These are phyloP conservation scores for Eurystomus glaucurus DNA, from an alignment of 2,797 vertebrate species.

Conservation along the genomic window DNA sequence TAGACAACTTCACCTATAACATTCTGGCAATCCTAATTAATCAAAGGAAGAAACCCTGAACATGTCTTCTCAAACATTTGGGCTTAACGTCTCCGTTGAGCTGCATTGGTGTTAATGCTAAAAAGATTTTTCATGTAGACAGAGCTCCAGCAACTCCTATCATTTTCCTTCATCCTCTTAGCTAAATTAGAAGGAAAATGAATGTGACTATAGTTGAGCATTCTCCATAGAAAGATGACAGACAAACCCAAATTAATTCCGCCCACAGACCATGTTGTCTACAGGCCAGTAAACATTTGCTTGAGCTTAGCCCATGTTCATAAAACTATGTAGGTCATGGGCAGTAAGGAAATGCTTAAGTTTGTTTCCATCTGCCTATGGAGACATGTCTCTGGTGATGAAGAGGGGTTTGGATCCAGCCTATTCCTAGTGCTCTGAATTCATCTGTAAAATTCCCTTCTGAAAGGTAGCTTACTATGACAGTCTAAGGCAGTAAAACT, in stretches of 20 bases:
- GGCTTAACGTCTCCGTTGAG: not conserved
- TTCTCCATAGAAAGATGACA: not conserved
- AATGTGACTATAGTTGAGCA: not conserved
- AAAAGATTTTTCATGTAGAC: not conserved
- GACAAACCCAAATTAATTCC: not conserved
- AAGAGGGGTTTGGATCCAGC: not conserved
- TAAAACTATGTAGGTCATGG: not conserved
- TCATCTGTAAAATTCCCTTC: not conserved
- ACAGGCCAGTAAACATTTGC: not conserved
- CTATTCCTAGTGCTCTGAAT: not conserved
- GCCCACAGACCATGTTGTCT: not conserved
- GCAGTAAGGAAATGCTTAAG: not conserved
- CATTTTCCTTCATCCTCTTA: not conserved
- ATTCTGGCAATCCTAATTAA: not conserved
- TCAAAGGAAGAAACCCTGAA: not conserved
- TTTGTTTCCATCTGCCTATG: not conserved
- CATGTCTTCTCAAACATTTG: not conserved
- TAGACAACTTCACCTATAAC: not conserved
- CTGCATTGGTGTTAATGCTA: not conserved
- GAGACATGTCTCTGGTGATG: not conserved
- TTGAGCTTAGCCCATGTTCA: not conserved
- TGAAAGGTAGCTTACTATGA: not conserved
- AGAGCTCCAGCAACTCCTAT: not conserved
- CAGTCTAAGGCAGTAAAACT: not conserved
- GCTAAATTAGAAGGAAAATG: not conserved